Conservation (phyloP, 2,888 invertebrate genomes). For the Himalopsyche tibetana region DNA sequence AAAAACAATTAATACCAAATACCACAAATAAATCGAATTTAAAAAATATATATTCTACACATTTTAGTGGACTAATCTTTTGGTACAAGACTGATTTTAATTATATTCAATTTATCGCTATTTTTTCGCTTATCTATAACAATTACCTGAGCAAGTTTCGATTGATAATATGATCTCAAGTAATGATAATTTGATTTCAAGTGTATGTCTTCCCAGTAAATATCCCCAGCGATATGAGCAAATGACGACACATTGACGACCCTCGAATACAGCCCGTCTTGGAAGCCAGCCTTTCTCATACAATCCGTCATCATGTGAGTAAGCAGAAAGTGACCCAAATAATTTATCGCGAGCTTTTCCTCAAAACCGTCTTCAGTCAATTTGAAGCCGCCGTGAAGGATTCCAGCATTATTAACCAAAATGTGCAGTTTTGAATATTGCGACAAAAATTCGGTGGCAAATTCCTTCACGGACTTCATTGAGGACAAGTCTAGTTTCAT, state of each 20-base stretch:
- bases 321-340: conserved; percentile 89
- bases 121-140: background rate
- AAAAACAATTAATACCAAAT: background rate
- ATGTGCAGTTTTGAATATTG: conserved; percentile 82
- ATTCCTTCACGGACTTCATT: conserved; percentile 85
- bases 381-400: conserved; percentile 90
- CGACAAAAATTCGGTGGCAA: conserved; percentile 81
- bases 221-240: conserved; percentile 84
- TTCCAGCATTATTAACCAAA: conserved; percentile 92
- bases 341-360: conserved; percentile 76
- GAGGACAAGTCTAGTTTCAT: conserved; percentile 86
- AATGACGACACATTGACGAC: conserved; percentile 92
- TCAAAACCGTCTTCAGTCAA: conserved; percentile 90
- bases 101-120: too few relatives aligned
- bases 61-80: too few relatives aligned
- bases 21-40: too few relatives aligned
- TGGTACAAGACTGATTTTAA: too few relatives aligned
- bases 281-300: conserved; percentile 80
- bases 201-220: conserved; percentile 87
- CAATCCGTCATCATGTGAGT: conserved; percentile 87
- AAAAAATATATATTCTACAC: too few relatives aligned
- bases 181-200: conserved; percentile 79
- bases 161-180: conserved; percentile 86
- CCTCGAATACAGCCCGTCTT: conserved; percentile 78
- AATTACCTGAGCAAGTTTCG: conserved; percentile 87